Percentiles rank a stretch among this genome's conserved stretches.
These are phyloP conservation scores for Gnathochromis pfefferi DNA, from an alignment of 2,113 vertebrate genomes.

Conservation along the genomic window DNA sequence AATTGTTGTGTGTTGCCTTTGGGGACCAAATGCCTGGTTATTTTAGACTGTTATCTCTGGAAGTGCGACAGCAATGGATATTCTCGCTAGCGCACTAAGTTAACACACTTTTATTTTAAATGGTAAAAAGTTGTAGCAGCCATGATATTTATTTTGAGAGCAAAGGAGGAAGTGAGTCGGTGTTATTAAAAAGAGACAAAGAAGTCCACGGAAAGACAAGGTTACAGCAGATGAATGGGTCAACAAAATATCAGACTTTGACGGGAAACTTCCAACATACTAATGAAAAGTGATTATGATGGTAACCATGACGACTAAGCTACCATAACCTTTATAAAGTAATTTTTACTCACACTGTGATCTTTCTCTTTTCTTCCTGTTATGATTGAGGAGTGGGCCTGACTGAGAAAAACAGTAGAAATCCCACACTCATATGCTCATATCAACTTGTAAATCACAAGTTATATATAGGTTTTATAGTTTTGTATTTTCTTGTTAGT, in stretches of 20 bases:
- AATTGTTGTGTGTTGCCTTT: background rate
- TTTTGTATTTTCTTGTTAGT: background rate
- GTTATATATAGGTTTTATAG: background rate
- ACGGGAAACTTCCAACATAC: background rate
- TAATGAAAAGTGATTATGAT: background rate
- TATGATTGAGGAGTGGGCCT: background rate
- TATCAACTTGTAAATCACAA: background rate
- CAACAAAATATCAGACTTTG: background rate
- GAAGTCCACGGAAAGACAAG: background rate
- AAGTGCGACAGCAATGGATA: background rate
- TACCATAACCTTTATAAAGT: background rate
- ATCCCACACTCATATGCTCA: background rate
- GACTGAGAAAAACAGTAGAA: background rate
- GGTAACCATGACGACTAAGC: background rate
- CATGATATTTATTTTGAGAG: background rate
- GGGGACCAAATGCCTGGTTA: background rate
- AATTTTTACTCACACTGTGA: background rate
- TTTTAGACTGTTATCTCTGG: background rate
- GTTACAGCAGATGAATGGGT: background rate
- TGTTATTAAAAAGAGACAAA: background rate
- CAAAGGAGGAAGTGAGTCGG: background rate
- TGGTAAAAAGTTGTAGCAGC: background rate
- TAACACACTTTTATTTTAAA: background rate
- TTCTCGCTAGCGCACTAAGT: background rate
- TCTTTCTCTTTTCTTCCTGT: background rate